These are phyloP conservation scores for Caiman crocodilus DNA, from an alignment of 2,797 vertebrate genomes.

Conservation along the genomic window DNA sequence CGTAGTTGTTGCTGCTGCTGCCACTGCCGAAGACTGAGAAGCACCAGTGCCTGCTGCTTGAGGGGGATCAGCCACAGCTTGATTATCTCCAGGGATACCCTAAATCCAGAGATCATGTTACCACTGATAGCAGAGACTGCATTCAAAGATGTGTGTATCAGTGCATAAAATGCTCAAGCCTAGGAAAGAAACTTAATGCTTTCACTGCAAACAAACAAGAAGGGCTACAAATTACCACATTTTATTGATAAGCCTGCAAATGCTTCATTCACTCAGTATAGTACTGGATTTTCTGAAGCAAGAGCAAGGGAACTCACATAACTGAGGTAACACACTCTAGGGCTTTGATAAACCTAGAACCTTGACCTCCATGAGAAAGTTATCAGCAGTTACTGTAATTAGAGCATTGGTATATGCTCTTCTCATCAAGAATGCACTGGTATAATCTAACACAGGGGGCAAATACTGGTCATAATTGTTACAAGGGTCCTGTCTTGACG, in stretches of 20 bases:
- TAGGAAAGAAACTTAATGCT: neutral
- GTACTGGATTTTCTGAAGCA: neutral
- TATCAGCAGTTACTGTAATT: neutral
- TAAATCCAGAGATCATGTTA: slow-evolving; percentile 70
- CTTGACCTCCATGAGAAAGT: neutral
- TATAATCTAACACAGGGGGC: neutral
- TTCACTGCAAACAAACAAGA: neutral
- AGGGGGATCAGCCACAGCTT: slow-evolving; percentile 83
- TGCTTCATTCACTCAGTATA: neutral
- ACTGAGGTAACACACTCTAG: neutral
- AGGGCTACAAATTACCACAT: neutral
- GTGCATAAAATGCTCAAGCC: neutral
- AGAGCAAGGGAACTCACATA: neutral
- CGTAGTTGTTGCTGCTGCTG: slow-evolving; percentile 76
- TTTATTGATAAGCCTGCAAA: neutral
- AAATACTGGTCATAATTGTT: neutral
- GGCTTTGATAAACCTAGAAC: neutral
- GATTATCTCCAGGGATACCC: slow-evolving; percentile 91
- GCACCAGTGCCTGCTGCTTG: slow-evolving; percentile 76
- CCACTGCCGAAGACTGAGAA: slow-evolving; percentile 77
- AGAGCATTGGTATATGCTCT: neutral
- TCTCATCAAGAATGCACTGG: neutral
- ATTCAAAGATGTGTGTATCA: neutral
- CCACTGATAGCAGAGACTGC: slow-evolving; percentile 1
- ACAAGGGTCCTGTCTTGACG: neutral